A percentile compares a stretch with the other conserved stretches of the same genome.
Evolutionary conservation across 1,140 invertebrate genomes (phyloP).

Genomic region (Pectinophora gossypiella): DNA sequence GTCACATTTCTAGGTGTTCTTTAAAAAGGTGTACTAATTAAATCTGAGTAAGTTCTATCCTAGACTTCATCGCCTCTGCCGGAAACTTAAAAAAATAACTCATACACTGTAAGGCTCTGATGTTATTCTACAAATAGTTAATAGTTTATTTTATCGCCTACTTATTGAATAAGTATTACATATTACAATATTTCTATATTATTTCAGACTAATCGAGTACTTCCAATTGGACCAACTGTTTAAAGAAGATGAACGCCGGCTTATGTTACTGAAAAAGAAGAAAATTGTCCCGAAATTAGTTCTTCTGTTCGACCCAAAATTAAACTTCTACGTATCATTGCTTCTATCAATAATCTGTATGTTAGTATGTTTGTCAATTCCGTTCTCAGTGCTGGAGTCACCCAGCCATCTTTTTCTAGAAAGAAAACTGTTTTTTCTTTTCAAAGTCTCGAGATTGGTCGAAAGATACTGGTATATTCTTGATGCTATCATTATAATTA

Average conservation of each 20-base stretch:
- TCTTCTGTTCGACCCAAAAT: constrained; percentile 12
- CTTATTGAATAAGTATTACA: no score
- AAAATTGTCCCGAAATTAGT: constrained; percentile 16
- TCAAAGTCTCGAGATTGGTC: constrained; percentile 10
- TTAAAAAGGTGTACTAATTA: no score
- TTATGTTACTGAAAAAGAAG: constrained; percentile 7
- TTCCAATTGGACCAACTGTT: constrained; percentile 6
- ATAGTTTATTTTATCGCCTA: no score
- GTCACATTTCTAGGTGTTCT: no score
- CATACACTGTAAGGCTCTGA: no score
- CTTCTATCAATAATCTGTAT: constrained; percentile 25
- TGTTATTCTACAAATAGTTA: no score
- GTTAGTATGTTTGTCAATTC: constrained; percentile 26
- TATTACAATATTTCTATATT: no score
- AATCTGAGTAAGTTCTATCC: no score
- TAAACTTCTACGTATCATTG: constrained; percentile 23
- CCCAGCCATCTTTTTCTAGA: constrained; percentile 22
- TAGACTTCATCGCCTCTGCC: no score
- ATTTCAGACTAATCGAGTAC: constrained; percentile 15
- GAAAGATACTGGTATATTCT: constrained; percentile 24
- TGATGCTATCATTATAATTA: constrained; percentile 23
- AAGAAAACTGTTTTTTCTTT: constrained; percentile 13
- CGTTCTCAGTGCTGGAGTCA: constrained; percentile 17
- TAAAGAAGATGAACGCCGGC: constrained; percentile 1
- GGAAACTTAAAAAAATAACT: no score